Evolutionary conservation across 1,140 invertebrate species (phyloP), one percentile per base, ranked within the genome.

Genomic region (Sycophila sp.): DNA sequence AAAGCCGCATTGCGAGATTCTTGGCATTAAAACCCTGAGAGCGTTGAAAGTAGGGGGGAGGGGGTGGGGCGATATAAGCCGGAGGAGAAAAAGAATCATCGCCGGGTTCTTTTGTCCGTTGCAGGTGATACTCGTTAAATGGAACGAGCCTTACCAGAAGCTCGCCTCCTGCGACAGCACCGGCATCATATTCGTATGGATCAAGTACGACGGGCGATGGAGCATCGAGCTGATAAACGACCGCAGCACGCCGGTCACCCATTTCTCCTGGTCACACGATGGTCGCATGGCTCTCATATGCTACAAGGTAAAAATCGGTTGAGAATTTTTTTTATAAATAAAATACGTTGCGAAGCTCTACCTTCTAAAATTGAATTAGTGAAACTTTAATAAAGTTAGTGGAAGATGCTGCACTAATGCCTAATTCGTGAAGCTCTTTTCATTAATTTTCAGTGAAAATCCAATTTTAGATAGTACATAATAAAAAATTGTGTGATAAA

Each of bases 121-220:
- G 1, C 85, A 98, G 97, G 95, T 98, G 30, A 96, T 96, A 45
- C 86, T 98, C 36, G 97, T 99, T 19, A 96, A 96, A 87, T 99
- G 98, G 98, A 99, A 99, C 87, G 96, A 98, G 85, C 96, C 97
- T 0, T 99, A 98, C 85, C 97, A 99, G 86, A 99, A 99, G 84
- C 82, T 99, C 67, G 97, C 97, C 2, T 98, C 97, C 5, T 99
- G 97, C 86, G 98, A 99, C 87, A 96, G 93, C 77, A 97, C 95
- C 1, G 98, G 98, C 13, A 96, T 99, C 32, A 99, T 99, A 78
- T 99, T 99, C 85, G 96, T 99, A 5, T 99, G 98, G 98, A 98
- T 98, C 73, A 98, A 98, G 82, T 99, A 99, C 83, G 98, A 99
- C 82, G 97, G 97, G 7, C 89, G 97, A 13, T 99, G 98, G 98